phyloP scores from a whole-genome alignment of 1,140 invertebrate species.

The Coboldia fuscipes region DNA sequence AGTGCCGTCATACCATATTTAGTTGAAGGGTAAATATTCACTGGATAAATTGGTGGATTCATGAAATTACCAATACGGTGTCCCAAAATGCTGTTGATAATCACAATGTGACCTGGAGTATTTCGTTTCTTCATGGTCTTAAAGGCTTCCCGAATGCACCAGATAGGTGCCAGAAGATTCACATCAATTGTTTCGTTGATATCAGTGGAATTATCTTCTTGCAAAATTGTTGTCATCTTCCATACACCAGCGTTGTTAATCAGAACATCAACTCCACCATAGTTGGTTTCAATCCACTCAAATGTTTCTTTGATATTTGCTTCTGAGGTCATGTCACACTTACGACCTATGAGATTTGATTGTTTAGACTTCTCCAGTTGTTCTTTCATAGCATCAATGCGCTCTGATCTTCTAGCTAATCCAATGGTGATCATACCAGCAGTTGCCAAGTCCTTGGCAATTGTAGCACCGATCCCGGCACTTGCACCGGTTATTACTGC shows the following conservation, averaged over 20 bases:
- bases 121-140: conserved; percentile 6
- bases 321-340: conserved; percentile 43
- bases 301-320: conserved; percentile 37
- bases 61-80: conserved; percentile 1
- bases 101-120: not conserved
- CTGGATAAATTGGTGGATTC: not conserved
- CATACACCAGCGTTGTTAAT: conserved; percentile 38
- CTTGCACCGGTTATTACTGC: too few species aligned
- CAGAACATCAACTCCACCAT: conserved; percentile 36
- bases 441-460: conserved; percentile 27
- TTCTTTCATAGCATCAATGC: conserved; percentile 23
- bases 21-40: not conserved
- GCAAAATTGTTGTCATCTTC: not conserved
- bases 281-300: conserved; percentile 25
- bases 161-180: conserved; percentile 36
- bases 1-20: conserved; percentile 2
- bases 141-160: conserved; percentile 36
- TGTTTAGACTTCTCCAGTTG: conserved; percentile 11
- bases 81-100: conserved; percentile 1
- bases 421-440: conserved; percentile 43
- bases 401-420: conserved; percentile 35
- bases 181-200: conserved; percentile 24
- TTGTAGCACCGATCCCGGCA: conserved; percentile 39
- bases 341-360: too few species aligned
- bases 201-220: not conserved